Evolutionary conservation across 2,797 vertebrate species (phyloP).

Genomic region (Cyclopterus lumpus): DNA sequence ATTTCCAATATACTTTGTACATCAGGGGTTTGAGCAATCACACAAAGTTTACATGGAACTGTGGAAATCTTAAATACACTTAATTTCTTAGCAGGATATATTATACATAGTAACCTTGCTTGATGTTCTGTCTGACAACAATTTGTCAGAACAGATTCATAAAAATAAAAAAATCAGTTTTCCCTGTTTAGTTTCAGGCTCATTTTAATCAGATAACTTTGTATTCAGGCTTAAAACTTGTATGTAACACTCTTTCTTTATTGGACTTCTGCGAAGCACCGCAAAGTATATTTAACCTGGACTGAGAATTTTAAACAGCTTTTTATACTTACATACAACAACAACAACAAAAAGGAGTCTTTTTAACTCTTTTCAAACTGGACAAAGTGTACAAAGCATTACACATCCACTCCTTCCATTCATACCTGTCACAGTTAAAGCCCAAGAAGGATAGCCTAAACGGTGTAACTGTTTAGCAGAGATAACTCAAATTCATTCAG

Average conservation of each 20-base stretch:
- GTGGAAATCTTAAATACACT: not conserved
- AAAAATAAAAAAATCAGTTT: not conserved
- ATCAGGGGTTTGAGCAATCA: not conserved
- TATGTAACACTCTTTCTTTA: not conserved
- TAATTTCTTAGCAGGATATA: not conserved
- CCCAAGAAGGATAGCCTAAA: too few relatives aligned
- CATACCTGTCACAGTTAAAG: too few relatives aligned
- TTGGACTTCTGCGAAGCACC: not conserved
- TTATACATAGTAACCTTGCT: not conserved
- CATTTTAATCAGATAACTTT: not conserved
- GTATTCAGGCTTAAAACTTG: not conserved
- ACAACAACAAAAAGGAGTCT: too few relatives aligned
- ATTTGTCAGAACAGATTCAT: not conserved
- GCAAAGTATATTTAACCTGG: not conserved
- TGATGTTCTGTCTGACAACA: not conserved
- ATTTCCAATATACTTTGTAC: conserved; percentile 11
- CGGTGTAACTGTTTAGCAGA: too few relatives aligned
- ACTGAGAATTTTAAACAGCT: not conserved
- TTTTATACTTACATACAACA: not conserved
- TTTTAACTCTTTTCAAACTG: too few relatives aligned
- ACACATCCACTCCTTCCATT: too few relatives aligned
- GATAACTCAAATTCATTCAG: not conserved
- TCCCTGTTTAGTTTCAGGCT: not conserved
- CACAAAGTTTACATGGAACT: conserved; percentile 12
- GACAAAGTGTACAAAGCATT: too few relatives aligned